Evolutionary conservation across 2,888 invertebrate genomes (phyloP).

Genomic region (Lepidochitona cinerea): DNA sequence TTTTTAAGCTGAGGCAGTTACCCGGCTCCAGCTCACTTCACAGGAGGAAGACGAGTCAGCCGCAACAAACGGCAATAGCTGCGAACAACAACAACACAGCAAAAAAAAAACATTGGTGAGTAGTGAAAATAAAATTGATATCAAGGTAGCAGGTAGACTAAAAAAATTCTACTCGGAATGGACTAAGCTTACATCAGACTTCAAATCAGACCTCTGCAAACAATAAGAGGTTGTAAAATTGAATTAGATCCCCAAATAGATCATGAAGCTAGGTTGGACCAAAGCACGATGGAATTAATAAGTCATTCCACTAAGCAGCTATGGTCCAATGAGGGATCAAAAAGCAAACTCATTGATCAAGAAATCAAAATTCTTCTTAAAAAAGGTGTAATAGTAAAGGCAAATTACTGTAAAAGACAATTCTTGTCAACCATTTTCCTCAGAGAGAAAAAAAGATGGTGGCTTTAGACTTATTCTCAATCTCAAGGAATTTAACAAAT

Average conservation of each 20-base stretch:
- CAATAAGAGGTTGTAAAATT: not conserved
- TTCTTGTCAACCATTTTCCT: conserved; percentile 15
- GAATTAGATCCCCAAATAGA: not conserved
- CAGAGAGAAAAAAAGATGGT: conserved; percentile 10
- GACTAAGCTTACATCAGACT: not conserved
- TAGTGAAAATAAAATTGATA: no score
- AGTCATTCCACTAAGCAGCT: not conserved
- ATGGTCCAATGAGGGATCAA: not conserved
- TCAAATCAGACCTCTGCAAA: not conserved
- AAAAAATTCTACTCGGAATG: not conserved
- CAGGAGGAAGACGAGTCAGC: not conserved
- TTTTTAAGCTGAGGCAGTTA: not conserved
- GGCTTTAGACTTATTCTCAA: conserved; percentile 11
- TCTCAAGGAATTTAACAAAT: conserved; percentile 17
- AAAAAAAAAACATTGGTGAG: no score
- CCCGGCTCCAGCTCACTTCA: not conserved
- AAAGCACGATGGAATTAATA: not conserved
- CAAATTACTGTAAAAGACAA: not conserved
- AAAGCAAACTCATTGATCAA: not conserved
- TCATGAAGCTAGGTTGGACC: not conserved
- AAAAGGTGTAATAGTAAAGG: not conserved
- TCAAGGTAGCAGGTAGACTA: not conserved
- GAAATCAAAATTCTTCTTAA: not conserved
- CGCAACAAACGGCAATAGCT: not conserved
- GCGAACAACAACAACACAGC: not conserved